Conservation (phyloP, 1,140 invertebrate genomes). For the Drosophila tristis region DNA sequence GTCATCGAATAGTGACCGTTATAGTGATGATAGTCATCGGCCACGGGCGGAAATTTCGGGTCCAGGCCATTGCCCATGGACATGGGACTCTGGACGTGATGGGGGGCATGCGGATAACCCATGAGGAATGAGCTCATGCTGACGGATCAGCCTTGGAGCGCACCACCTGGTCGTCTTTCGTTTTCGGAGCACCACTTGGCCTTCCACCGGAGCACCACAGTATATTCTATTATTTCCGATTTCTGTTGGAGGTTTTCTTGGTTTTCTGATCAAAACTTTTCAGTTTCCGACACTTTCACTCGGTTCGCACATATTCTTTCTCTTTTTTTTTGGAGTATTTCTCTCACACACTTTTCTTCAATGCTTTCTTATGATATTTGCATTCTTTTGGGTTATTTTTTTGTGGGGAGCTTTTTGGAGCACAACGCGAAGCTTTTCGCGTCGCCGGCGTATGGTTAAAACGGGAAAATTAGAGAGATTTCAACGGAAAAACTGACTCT, state of each 20-base stretch:
- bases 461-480: conserved; percentile 6
- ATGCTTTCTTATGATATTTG: conserved; percentile 4
- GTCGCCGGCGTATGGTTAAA: conserved; percentile 37
- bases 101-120: conserved; percentile 84
- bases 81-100: conserved; percentile 84
- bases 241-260: background rate
- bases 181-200: no score
- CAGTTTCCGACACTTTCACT: conserved; percentile 37
- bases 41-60: conserved; percentile 83
- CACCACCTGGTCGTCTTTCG: no score
- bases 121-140: conserved; percentile 84
- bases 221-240: background rate
- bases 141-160: conserved; percentile 9
- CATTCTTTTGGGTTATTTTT: conserved; percentile 3
- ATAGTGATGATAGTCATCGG: conserved; percentile 83
- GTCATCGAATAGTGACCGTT: conserved; percentile 83
- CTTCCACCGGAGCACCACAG: background rate
- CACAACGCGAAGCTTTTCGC: conserved; percentile 36
- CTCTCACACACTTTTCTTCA: conserved; percentile 12
- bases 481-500: conserved; percentile 10
- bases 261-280: conserved; percentile 1
- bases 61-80: conserved; percentile 79
- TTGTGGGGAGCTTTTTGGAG: conserved; percentile 10
- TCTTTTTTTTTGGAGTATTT: conserved; percentile 8
- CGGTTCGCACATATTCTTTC: conserved; percentile 39